Percentiles rank a stretch among this genome's conserved stretches.
phyloP scores from a whole-genome alignment of 35 echinoderm and acorn worm species.

The Heliocidaris tuberculata region DNA sequence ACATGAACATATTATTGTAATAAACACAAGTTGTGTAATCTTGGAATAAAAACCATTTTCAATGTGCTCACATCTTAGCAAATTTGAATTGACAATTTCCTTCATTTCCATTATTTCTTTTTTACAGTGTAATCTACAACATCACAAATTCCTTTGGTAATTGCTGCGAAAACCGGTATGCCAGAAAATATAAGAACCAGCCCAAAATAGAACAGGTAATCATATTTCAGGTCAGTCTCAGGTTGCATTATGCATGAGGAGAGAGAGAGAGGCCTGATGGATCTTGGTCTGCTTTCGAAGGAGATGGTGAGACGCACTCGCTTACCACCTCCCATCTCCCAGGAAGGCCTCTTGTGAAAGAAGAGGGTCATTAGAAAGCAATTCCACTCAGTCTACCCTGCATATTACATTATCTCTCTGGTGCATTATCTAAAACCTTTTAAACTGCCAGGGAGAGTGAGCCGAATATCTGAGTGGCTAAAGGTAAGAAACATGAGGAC shows the following conservation, averaged over 20 bases:
- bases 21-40: too few species aligned
- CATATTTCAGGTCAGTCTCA: not conserved
- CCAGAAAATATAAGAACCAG: not conserved
- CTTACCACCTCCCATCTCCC: not conserved
- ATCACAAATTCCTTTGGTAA: not conserved
- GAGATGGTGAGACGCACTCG: not conserved
- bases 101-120: too few species aligned
- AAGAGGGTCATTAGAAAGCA: slow-evolving; percentile 10
- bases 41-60: too few species aligned
- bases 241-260: not conserved
- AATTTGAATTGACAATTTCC: too few species aligned
- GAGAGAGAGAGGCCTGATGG: not conserved
- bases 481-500: not conserved
- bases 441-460: not conserved
- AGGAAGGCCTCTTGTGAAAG: not conserved
- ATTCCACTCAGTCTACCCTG: not conserved
- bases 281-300: not conserved
- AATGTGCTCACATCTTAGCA: too few species aligned
- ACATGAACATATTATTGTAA: too few species aligned
- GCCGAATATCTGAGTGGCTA: not conserved
- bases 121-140: not conserved
- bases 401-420: slow-evolving; percentile 12
- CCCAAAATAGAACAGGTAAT: slow-evolving; percentile 17
- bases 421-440: not conserved
- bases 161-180: not conserved